A percentile compares a stretch with the other conserved stretches of the same genome.
Conservation (phyloP, 37 sponge, comb jelly and placozoan species). For the Corticium candelabrum region DNA sequence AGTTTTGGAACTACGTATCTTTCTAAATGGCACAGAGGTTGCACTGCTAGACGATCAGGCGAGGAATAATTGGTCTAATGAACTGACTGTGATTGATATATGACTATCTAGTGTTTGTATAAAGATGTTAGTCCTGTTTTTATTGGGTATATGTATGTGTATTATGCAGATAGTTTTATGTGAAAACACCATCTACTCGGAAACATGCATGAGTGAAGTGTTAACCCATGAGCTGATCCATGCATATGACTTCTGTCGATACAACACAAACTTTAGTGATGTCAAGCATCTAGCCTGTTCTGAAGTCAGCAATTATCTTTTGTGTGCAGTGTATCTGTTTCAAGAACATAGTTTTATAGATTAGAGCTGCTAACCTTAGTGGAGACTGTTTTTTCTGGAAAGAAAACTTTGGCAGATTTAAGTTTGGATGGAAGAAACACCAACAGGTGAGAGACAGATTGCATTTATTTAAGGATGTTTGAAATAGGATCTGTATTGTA, state of each 20-base stretch:
- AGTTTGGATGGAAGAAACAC: conserved; percentile 86
- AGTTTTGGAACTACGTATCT: too few species aligned
- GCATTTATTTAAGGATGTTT: conserved; percentile 19
- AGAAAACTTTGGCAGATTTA: conserved; percentile 72
- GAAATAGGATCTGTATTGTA: too few species aligned
- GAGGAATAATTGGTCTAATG: too few species aligned
- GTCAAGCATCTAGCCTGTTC: conserved; percentile 81
- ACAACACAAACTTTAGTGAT: conserved; percentile 66
- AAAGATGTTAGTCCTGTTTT: too few species aligned
- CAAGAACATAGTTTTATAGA: conserved; percentile 21
- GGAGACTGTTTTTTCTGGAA: conserved; percentile 89
- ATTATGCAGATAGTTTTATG: conserved; percentile 82
- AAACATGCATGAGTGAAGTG: conserved; percentile 63
- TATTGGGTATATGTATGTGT: too few species aligned
- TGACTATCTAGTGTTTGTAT: too few species aligned
- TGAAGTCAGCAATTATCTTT: conserved; percentile 47
- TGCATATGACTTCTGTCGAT: conserved; percentile 73
- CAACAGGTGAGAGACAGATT: conserved; percentile 69
- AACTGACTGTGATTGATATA: too few species aligned
- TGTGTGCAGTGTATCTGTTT: too few species aligned
- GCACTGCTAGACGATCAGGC: too few species aligned
- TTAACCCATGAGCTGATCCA: conserved; percentile 90
- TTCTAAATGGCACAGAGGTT: too few species aligned
- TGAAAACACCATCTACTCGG: conserved; percentile 80
- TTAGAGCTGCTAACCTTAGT: conserved; percentile 89